Percentiles rank a stretch among this genome's conserved stretches.
phyloP scores from a whole-genome alignment of 2,888 invertebrate genomes.

The Trissonchulus sp. region DNA sequence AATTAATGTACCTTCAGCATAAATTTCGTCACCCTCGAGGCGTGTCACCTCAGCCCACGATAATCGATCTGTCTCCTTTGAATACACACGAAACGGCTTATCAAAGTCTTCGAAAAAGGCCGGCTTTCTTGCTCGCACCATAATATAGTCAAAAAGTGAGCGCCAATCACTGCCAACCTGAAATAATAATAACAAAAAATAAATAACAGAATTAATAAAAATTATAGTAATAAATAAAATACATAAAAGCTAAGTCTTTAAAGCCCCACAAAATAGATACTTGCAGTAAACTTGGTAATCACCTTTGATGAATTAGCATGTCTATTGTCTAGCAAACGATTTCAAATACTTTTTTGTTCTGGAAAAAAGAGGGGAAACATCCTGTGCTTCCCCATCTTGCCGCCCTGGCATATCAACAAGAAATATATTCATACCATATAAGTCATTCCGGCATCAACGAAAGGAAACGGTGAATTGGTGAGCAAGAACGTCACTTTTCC shows the following conservation, averaged over 20 bases:
- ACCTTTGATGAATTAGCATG: too few relatives aligned
- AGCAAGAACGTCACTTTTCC: slow-evolving; percentile 86
- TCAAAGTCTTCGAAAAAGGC: slow-evolving; percentile 82
- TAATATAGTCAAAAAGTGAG: slow-evolving; percentile 82
- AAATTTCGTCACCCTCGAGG: slow-evolving; percentile 78
- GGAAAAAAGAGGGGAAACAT: too few relatives aligned
- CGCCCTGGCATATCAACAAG: too few relatives aligned
- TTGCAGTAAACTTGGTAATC: too few relatives aligned
- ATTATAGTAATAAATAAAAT: too few relatives aligned
- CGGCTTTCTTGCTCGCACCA: slow-evolving; percentile 90
- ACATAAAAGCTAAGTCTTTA: too few relatives aligned
- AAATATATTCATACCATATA: slow-evolving; percentile 30
- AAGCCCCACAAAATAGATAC: too few relatives aligned
- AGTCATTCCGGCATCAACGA: slow-evolving; percentile 60
- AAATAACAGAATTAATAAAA: neutral
- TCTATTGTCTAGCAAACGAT: too few relatives aligned
- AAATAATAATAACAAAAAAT: slow-evolving; percentile 42
- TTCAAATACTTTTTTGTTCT: too few relatives aligned
- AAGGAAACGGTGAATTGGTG: slow-evolving; percentile 90
- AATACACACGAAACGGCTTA: slow-evolving; percentile 80
- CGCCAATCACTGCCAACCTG: slow-evolving; percentile 83
- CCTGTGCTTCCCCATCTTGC: too few relatives aligned
- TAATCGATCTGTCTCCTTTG: slow-evolving; percentile 70
- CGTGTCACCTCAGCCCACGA: slow-evolving; percentile 84
- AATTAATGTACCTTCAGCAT: slow-evolving; percentile 84